phyloP scores from a whole-genome alignment of 2,113 vertebrate species.

The Pangasianodon hypophthalmus region DNA sequence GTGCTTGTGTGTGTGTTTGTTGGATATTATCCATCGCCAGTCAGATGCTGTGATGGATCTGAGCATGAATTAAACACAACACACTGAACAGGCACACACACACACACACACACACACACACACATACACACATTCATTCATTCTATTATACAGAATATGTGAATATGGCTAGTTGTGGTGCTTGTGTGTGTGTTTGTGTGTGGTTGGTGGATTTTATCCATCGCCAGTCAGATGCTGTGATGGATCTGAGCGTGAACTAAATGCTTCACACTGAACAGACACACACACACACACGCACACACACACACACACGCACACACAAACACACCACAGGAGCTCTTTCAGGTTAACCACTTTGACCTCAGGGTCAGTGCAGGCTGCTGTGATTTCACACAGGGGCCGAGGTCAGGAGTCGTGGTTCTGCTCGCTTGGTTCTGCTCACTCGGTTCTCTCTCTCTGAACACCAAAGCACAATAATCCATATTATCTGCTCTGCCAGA shows the following conservation, averaged over 20 bases:
- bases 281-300: conserved; percentile 41
- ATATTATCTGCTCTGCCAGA: conserved; percentile 69
- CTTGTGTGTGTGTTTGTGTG: no score
- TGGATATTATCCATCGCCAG: neutral
- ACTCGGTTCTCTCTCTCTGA: conserved; percentile 61
- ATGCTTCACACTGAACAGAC: conserved; percentile 5
- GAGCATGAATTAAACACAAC: conserved; percentile 8
- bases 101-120: neutral
- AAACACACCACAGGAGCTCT: conserved; percentile 17
- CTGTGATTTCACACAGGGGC: conserved; percentile 16
- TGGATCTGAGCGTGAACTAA: conserved; percentile 9
- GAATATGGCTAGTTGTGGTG: neutral
- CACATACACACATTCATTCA: neutral
- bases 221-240: neutral
- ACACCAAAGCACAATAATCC: conserved; percentile 70
- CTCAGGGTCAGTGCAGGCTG: neutral
- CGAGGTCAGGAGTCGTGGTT: conserved; percentile 56
- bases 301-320: conserved; percentile 25
- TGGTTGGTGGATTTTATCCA: neutral
- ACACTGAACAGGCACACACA: neutral
- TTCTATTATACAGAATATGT: neutral
- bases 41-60: neutral
- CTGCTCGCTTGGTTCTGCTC: conserved; percentile 56
- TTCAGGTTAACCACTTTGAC: conserved; percentile 32
- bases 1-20: neutral